Base-by-base conservation (phyloP, 2,113 vertebrate species). In the Sphyrna mokarran region DNA sequence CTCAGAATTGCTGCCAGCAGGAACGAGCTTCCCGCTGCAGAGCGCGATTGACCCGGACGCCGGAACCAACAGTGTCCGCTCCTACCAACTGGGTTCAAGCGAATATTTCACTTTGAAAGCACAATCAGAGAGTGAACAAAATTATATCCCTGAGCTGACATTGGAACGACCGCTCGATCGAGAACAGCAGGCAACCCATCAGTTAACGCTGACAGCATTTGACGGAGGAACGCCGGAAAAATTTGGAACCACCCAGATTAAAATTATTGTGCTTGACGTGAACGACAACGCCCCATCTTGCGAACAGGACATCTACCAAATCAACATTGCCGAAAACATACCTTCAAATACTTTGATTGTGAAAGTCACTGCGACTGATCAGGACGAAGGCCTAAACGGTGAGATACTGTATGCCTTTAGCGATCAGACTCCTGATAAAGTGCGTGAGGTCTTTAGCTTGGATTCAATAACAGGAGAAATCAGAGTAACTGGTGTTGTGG, bases 321-420 rank as follows among this genome's bases (percentile, higher is more conserved):
- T 96, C 0, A 54, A 0, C 0, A 26, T 96, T 40, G 72, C 96
- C 13, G 97, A 96, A 97, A 96, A 96, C 95, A 93, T 96, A 0
- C 0, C 72, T 0, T 14, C 96, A 0, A 97, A 97, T 0, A 97
- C 97, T 0, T 61, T 94, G 0, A 96, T 98, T 5, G 96, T 97
- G 1, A 96, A 96, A 0, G 96, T 98, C 5, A 97, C 97, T 94
- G 97, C 97, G 0, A 97, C 97, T 3, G 97, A 98, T 96, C 69
- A 96, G 40, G 97, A 98, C 91, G 97, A 97, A 5, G 97, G 97
- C 6, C 2, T 89, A 14, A 98, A 98, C 43, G 83, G 97, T 2
- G 96, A 97, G 14, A 89, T 98, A 0, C 95, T 97, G 95, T 98
- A 97, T 89, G 96, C 96, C 10, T 97, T 98, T 96, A 96, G 97